Base-by-base conservation (phyloP, 1,140 invertebrate genomes). In the Chlorops oryzae region DNA sequence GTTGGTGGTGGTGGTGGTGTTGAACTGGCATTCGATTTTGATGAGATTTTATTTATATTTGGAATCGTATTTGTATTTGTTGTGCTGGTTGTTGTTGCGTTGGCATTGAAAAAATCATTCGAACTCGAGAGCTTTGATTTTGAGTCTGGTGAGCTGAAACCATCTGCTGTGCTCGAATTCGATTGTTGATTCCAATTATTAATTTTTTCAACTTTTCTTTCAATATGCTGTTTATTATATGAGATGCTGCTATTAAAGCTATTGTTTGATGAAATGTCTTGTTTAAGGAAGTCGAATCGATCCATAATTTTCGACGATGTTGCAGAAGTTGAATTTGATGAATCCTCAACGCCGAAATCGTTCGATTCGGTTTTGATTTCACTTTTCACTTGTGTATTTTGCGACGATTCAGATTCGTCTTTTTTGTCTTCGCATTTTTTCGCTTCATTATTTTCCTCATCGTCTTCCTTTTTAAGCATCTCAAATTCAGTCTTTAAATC, bases 211-310 rank as follows among this genome's bases (percentile, higher is more conserved):
- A n/a, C n/a, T n/a, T n/a, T n/a, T n/a, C n/a, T n/a, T n/a, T n/a
- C n/a, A n/a, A n/a, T n/a, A n/a, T n/a, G n/a, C n/a, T n/a, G n/a
- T n/a, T n/a, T n/a, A n/a, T n/a, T n/a, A n/a, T n/a, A n/a, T n/a
- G n/a, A n/a, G n/a, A n/a, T n/a, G n/a, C n/a, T n/a, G n/a, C n/a
- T n/a, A n/a, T n/a, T n/a, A n/a, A 41, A 22, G 48, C 20, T 51
- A 42, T 39, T 56, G 54, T 28, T 61, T 59, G 47, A 18, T 56
- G 23, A 54, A 61, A 1, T 59, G 32, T 60, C 69, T 22, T 69
- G 65, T 42, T 69, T 69, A 0, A 69, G 50, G 20, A 69, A 15
- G 54, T 69, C 65, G 46, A 69, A 69, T 32, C 51, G 59, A 27
- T 69, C 65, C 4, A 69, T 45, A 15, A 24, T 21, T 17, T 41